Conservation (phyloP, 2,113 vertebrate species). For the Chloroceryle aenea region DNA sequence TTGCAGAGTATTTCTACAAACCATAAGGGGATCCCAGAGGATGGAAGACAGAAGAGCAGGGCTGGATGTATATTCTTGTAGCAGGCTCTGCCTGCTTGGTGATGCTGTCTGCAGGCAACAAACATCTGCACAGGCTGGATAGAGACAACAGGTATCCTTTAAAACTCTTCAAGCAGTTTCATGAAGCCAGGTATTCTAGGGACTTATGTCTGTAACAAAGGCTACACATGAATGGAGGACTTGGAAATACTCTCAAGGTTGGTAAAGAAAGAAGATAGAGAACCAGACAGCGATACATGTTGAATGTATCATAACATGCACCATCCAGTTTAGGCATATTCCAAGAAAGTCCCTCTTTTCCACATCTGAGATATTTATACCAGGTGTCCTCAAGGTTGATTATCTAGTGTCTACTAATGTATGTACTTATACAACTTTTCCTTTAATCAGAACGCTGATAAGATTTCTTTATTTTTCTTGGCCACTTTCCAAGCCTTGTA, state of each 20-base stretch:
- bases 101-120: background rate
- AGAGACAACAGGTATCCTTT: background rate
- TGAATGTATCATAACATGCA: background rate
- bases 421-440: background rate
- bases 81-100: background rate
- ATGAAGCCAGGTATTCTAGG: background rate
- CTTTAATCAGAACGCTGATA: background rate
- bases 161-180: background rate
- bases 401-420: background rate
- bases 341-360: background rate
- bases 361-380: background rate
- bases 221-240: background rate
- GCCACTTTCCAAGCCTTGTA: background rate
- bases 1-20: background rate
- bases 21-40: background rate
- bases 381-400: background rate
- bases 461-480: slow-evolving; percentile 25
- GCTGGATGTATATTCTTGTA: background rate
- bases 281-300: background rate
- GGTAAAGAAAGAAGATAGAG: background rate
- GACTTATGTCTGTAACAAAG: background rate
- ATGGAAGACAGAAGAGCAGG: background rate
- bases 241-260: background rate
- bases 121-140: background rate
- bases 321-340: background rate